phyloP scores from a whole-genome alignment of 53 echinoderm and acorn worm genomes.

The Holothuria leucospilota region DNA sequence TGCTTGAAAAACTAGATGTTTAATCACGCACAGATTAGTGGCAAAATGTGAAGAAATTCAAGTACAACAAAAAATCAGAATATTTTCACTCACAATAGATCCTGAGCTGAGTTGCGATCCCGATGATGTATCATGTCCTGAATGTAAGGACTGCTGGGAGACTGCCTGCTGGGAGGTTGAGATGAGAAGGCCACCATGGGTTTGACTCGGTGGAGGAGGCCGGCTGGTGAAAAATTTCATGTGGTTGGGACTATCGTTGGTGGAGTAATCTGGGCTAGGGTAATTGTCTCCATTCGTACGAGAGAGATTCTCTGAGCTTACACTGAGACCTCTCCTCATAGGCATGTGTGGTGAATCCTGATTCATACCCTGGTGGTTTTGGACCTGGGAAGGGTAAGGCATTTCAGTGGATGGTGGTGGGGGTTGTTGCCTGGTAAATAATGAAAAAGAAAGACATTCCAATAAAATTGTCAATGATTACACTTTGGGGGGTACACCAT shows the following conservation, averaged over 20 bases:
- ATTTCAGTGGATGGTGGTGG: constrained; percentile 5
- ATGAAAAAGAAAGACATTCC: neutral
- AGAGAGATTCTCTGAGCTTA: constrained; percentile 29
- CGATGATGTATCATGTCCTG: neutral
- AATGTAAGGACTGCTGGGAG: constrained; percentile 18
- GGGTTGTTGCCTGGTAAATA: constrained; percentile 22
- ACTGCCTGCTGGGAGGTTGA: constrained; percentile 19
- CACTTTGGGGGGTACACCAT: too few relatives aligned
- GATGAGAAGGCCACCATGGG: constrained; percentile 25
- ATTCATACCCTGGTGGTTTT: neutral
- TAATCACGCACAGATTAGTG: too few relatives aligned
- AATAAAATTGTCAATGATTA: too few relatives aligned
- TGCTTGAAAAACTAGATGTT: too few relatives aligned
- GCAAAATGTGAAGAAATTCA: too few relatives aligned
- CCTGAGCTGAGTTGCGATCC: constrained; percentile 42
- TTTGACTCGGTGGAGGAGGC: constrained; percentile 11
- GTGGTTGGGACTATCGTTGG: constrained; percentile 52
- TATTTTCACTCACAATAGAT: constrained; percentile 9
- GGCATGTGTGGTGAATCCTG: constrained; percentile 7
- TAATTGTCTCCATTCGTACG: constrained; percentile 63
- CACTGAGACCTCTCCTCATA: constrained; percentile 28
- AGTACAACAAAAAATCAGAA: too few relatives aligned
- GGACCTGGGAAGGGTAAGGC: constrained; percentile 12
- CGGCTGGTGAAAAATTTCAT: constrained; percentile 13
- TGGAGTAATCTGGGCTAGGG: constrained; percentile 85